Conservation (phyloP, 2,888 invertebrate species). For the Cephus rjabovi region DNA sequence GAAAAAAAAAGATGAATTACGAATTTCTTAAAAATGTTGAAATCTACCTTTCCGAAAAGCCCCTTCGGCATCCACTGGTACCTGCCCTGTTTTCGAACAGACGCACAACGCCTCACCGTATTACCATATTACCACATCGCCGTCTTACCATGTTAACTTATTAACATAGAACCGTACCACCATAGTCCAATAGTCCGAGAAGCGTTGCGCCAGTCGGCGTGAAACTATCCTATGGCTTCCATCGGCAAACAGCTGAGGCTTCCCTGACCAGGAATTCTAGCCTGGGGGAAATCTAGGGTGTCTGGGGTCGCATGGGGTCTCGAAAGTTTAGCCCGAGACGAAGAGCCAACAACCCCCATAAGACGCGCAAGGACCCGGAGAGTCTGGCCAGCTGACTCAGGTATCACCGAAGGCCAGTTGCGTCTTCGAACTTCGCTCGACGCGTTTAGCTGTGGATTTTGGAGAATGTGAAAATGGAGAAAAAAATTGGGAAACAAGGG, state of each 20-base stretch:
- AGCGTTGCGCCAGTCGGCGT: constrained; percentile 15
- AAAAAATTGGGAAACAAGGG: background rate
- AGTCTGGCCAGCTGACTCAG: constrained; percentile 33
- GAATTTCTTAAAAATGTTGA: background rate
- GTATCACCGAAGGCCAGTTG: constrained; percentile 14
- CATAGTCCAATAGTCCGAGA: background rate
- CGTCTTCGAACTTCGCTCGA: background rate
- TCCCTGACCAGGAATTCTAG: constrained; percentile 30
- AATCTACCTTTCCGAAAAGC: background rate
- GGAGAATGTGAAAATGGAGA: background rate
- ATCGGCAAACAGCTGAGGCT: constrained; percentile 60
- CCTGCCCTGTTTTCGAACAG: background rate
- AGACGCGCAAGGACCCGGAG: constrained; percentile 5
- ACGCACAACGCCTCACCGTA: constrained; percentile 13
- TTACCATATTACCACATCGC: constrained; percentile 39
- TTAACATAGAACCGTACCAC: background rate
- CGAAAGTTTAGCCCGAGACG: constrained; percentile 37
- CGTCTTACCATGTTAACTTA: constrained; percentile 26
- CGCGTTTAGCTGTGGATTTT: background rate
- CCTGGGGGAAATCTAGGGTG: constrained; percentile 7
- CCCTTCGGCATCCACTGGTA: background rate
- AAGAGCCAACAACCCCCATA: background rate
- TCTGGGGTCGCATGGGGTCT: constrained; percentile 7
- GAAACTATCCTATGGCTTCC: constrained; percentile 52
- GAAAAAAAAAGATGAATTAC: background rate